A percentile compares a stretch with the other conserved stretches of the same genome.
Evolutionary conservation across 2,113 vertebrate genomes (phyloP).

Genomic region (Serilophus lunatus): DNA sequence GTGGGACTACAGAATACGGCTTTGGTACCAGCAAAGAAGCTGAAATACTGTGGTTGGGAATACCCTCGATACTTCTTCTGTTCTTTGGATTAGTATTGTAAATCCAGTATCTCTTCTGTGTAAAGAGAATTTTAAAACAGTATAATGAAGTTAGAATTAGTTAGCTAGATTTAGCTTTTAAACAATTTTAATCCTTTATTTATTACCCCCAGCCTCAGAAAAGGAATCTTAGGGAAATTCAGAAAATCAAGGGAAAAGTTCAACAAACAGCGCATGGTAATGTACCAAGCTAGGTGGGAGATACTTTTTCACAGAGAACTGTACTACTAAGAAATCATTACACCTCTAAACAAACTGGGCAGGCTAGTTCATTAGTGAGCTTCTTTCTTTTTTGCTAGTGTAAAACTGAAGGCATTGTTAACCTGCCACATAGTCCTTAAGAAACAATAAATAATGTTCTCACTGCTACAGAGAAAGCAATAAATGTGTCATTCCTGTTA

Average conservation of each 20-base stretch:
- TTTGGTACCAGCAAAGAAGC: constrained; percentile 63
- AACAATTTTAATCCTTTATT: not conserved
- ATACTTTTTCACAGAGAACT: not conserved
- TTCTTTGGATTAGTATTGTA: not conserved
- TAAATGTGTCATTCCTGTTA: constrained; percentile 54
- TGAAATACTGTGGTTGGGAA: not conserved
- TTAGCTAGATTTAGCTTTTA: not conserved
- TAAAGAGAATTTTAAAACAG: not conserved
- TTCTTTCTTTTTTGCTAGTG: constrained; percentile 16
- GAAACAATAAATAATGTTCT: constrained; percentile 60
- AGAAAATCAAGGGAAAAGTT: not conserved
- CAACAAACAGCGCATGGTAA: not conserved
- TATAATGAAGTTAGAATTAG: not conserved
- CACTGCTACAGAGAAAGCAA: constrained; percentile 29
- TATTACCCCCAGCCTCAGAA: not conserved
- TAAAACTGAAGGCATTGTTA: constrained; percentile 52
- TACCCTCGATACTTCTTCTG: not conserved
- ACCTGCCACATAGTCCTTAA: constrained; percentile 49
- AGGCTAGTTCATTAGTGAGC: constrained; percentile 43
- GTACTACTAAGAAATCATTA: constrained; percentile 46
- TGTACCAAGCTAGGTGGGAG: not conserved
- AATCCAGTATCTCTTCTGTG: not conserved
- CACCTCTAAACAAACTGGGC: not conserved
- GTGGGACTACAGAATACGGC: constrained; percentile 27
- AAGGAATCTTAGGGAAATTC: not conserved